Evolutionary conservation across 2,113 vertebrate species (phyloP), one percentile per base, ranked within the genome.

Genomic region (Nanorana parkeri): DNA sequence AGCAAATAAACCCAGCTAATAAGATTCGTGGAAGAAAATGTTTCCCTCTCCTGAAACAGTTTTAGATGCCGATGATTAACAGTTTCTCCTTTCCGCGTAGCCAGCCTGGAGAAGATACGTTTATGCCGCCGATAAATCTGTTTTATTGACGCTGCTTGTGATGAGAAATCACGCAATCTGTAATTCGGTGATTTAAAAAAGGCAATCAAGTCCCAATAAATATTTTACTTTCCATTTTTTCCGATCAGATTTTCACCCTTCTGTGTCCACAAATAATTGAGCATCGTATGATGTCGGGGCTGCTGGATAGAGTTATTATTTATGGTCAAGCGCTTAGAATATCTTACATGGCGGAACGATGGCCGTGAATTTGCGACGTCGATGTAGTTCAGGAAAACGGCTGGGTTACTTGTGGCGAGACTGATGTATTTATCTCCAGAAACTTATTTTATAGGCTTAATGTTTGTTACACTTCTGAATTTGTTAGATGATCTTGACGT

Each of bases 91-190:
- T 82, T 54, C 80, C 64, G 17, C 71, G 24, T 41, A 66, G 80
- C 47, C 3, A 11, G 66, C 63, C 29, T 26, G 71, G 51, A 47
- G 80, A 75, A 75, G 71, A 64, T 75, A 67, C 19, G 66, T 82
- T 82, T 75, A 82, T 76, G 63, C 8, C 52, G n/a, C 17, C 20
- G 23, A 82, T 82, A 82, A 82, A 82, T 82, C 80, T 61, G 32
- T 61, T 80, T 82, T 82, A 82, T 76, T 76, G 71, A 82, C 32
- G 72, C 71, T 60, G 64, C 80, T 66, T 41, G 63, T 76, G 71
- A 82, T 82, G 80, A 82, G 80, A 82, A 56, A 75, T 82, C 80
- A 82, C 58, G 67, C 71, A 76, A 68, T 76, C 80, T 83, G 80
- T 83, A 83, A 83, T 83, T 75, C 72, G 24, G 56, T n/a, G 71